Conservation (phyloP, 2,888 invertebrate genomes). For the Ophioninae sp. region DNA sequence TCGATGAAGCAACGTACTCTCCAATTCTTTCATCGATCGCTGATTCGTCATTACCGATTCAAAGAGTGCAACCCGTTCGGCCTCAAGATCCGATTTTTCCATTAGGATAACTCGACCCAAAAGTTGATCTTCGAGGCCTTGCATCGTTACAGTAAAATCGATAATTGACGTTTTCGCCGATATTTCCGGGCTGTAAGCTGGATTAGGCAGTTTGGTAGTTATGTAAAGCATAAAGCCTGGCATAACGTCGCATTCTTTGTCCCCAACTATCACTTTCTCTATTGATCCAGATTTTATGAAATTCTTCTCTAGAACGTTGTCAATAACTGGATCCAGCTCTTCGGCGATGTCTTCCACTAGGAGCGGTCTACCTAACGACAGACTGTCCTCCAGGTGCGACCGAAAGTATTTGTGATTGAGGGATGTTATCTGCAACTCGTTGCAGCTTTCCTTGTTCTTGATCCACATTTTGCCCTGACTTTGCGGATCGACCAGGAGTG, state of each 20-base stretch:
- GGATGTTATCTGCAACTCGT: conserved; percentile 96
- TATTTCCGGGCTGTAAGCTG: conserved; percentile 97
- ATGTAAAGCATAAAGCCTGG: conserved; percentile 97
- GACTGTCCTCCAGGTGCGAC: conserved; percentile 93
- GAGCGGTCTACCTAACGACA: conserved; percentile 93
- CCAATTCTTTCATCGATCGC: conserved; percentile 96
- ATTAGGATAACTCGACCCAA: conserved; percentile 96
- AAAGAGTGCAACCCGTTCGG: conserved; percentile 94
- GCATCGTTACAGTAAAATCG: conserved; percentile 98
- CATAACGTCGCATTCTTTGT: conserved; percentile 98
- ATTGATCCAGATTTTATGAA: conserved; percentile 98
- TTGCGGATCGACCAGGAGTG: conserved; percentile 96
- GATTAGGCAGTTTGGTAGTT: conserved; percentile 97
- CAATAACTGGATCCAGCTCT: conserved; percentile 97
- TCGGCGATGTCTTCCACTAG: conserved; percentile 97
- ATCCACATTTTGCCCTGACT: conserved; percentile 99
- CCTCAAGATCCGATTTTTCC: conserved; percentile 97
- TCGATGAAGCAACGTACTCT: conserved; percentile 94
- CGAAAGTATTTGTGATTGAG: conserved; percentile 98
- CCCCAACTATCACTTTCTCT: conserved; percentile 96
- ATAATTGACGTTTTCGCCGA: conserved; percentile 98
- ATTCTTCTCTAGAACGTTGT: conserved; percentile 98
- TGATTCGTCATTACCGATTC: conserved; percentile 98
- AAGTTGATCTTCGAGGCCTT: conserved; percentile 96
- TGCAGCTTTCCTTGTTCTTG: conserved; percentile 93